These are phyloP conservation scores for Mus spicilegus DNA, from an alignment of 2,113 vertebrate species.

Conservation along the genomic window DNA sequence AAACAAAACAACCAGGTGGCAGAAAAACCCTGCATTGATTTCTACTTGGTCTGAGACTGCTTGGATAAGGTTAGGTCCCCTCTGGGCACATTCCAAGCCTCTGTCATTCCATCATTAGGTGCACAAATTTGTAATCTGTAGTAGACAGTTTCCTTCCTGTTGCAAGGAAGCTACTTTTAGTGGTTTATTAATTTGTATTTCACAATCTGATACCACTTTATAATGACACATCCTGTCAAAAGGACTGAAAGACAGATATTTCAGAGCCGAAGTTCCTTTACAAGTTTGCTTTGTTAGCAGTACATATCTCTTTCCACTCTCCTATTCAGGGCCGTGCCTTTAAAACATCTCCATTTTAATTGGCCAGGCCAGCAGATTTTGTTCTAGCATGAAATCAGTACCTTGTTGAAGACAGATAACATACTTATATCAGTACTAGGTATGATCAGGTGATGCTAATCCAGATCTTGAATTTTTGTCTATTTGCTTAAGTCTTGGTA, in stretches of 20 bases:
- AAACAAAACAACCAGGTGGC: constrained; percentile 72
- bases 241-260: not conserved
- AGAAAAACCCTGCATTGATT: constrained; percentile 70
- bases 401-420: not conserved
- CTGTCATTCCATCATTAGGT: not conserved
- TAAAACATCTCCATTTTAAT: not conserved
- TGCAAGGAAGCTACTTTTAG: not conserved
- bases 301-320: not conserved
- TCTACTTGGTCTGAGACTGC: constrained; percentile 50
- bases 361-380: not conserved
- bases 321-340: not conserved
- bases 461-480: not conserved
- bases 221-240: not conserved
- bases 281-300: constrained; percentile 10
- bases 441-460: not conserved
- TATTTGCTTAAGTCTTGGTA: not conserved
- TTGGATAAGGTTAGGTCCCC: constrained; percentile 40
- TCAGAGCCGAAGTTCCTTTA: not conserved
- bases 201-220: not conserved
- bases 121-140: constrained; percentile 38
- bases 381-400: constrained; percentile 1
- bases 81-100: not conserved
- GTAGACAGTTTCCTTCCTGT: constrained; percentile 4
- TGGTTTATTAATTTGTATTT: not conserved
- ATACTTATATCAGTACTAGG: too few species aligned